phyloP scores from a whole-genome alignment of 2,888 invertebrate species.

The Andrena praecox region DNA sequence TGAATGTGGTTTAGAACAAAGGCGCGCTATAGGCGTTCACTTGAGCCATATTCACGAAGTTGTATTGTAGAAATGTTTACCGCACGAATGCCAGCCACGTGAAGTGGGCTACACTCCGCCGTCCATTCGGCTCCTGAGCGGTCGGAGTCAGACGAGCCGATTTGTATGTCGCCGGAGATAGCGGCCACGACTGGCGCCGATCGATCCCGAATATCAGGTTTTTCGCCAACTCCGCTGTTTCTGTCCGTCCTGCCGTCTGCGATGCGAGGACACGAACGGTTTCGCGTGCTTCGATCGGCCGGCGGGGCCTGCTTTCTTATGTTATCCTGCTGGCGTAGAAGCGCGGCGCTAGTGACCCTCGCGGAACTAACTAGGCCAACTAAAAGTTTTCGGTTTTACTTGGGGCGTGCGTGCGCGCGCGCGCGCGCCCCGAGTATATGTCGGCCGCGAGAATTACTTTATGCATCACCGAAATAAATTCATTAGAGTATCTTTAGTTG shows the following conservation, averaged over 20 bases:
- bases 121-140: too few relatives aligned
- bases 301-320: constrained; percentile 31
- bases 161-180: constrained; percentile 29
- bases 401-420: not conserved
- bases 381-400: constrained; percentile 33
- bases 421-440: not conserved
- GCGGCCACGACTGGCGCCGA: constrained; percentile 43
- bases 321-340: constrained; percentile 33
- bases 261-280: constrained; percentile 37
- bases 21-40: too few relatives aligned
- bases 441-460: constrained; percentile 42
- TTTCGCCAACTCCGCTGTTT: constrained; percentile 52
- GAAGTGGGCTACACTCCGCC: too few relatives aligned
- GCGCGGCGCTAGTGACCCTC: constrained; percentile 19
- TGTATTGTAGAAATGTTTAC: too few relatives aligned
- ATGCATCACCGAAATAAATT: constrained; percentile 59
- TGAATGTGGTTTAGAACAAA: too few relatives aligned
- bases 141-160: too few relatives aligned
- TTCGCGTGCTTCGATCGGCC: constrained; percentile 45
- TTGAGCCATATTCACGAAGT: too few relatives aligned
- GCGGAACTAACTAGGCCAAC: constrained; percentile 42
- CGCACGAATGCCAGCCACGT: too few relatives aligned
- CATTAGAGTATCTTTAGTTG: constrained; percentile 60
- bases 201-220: constrained; percentile 54
- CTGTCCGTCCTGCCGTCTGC: constrained; percentile 19